Conservation (phyloP, 2,797 vertebrate genomes). For the Macroramphosus scolopax region DNA sequence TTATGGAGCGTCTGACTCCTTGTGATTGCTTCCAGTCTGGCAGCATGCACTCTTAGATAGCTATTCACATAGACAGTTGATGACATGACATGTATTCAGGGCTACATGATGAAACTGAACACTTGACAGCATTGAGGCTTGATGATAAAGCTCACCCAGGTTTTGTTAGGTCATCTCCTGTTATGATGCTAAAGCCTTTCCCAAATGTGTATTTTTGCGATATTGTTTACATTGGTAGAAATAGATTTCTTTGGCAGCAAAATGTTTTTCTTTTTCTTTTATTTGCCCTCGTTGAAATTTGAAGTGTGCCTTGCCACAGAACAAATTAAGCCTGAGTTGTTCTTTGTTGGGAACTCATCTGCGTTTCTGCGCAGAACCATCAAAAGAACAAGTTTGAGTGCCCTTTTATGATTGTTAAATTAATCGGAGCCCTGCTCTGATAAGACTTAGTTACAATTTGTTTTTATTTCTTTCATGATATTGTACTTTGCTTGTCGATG, state of each 20-base stretch:
- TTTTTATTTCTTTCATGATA: constrained; percentile 6
- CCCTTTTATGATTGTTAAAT: constrained; percentile 14
- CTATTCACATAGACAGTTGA: constrained; percentile 17
- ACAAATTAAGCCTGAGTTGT: constrained; percentile 23
- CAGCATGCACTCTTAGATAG: constrained; percentile 45
- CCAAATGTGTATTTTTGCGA: constrained; percentile 18
- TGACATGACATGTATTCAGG: constrained; percentile 32
- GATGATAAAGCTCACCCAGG: constrained; percentile 5
- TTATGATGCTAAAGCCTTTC: constrained; percentile 7
- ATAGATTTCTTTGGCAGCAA: constrained; percentile 21
- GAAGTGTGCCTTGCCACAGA: constrained; percentile 60
- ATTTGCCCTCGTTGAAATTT: constrained; percentile 26
- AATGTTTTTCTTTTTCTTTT: background rate
- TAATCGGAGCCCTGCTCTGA: background rate
- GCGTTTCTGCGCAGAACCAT: constrained; percentile 26
- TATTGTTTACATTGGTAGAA: constrained; percentile 53
- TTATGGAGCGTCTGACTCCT: background rate
- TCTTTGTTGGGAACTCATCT: constrained; percentile 11
- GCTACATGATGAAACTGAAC: constrained; percentile 25
- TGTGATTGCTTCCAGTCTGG: constrained; percentile 8
- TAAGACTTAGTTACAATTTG: constrained; percentile 27
- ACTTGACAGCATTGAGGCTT: constrained; percentile 20
- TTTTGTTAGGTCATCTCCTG: constrained; percentile 3
- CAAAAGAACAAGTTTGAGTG: constrained; percentile 18
- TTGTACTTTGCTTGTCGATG: constrained; percentile 48